Base-by-base conservation (phyloP, 1,140 invertebrate genomes). In the Drosophila sturtevanti region DNA sequence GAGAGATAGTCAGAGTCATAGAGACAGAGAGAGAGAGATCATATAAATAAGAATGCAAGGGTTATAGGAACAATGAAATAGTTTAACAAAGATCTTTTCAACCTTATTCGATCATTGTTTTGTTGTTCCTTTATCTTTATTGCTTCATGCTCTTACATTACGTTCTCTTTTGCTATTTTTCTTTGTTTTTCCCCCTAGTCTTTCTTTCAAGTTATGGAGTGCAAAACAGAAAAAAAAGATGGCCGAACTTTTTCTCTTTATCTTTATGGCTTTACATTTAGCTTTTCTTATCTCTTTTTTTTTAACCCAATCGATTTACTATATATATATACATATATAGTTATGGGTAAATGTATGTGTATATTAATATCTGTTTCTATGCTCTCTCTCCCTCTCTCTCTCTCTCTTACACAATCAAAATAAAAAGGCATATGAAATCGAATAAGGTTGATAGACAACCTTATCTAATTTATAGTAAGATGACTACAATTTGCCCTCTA, bases 391-490 rank as follows among this genome's bases (percentile, higher is more conserved):
- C n/a, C n/a, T n/a, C n/a, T n/a, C n/a, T n/a, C n/a, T n/a, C n/a
- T n/a, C n/a, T n/a, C n/a, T n/a, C 41, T 48, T 48, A 18, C 41
- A 48, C 41, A 48, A 48, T 48, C 9, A 48, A 31, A 4, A 48
- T n/a, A 48, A 9, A 48, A n/a, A 44, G 41, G 41, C 14, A 9
- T 18, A 16, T 9, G 16, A 44, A n/a, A n/a, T n/a, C n/a, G n/a
- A n/a, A n/a, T n/a, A n/a, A n/a, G n/a, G 41, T 48, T 16, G 10
- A 18, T 48, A 7, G 21, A 11, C 41, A 48, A 21, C 16, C 41
- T 48, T 48, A 48, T 48, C 41, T 48, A 48, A 21, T 48, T 11
- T 48, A 11, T 48, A 18, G 41, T 48, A 48, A 48, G 41, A 48
- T 48, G 16, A 21, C 2, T 48, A 48, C 1, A 48, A 16, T 48